Base-by-base conservation (phyloP, 1,140 invertebrate species). In the Drosophila teissieri region DNA sequence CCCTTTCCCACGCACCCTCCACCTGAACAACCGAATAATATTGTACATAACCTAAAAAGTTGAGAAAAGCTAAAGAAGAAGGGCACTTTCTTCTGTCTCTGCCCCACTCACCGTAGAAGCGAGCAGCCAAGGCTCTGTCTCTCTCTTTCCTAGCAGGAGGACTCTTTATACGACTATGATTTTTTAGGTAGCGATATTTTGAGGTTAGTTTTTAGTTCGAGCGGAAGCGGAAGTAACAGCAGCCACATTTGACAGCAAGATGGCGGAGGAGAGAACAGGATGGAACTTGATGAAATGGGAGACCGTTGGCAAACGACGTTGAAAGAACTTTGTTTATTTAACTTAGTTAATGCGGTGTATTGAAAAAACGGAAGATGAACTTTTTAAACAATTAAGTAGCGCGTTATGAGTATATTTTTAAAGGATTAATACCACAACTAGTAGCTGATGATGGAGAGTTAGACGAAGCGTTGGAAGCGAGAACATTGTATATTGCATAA, bases 371-470 rank as follows among this genome's bases (percentile, higher is more conserved):
- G 53, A 54, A 56, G 44, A 68, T 61, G 46, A 82, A 88, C 83
- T 86, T 86, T 86, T 86, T 77, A 89, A 86, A 86, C 56, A 76
- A 83, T 89, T 86, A 89, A 86, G 83, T 86, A 86, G 83, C 84
- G 83, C 83, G 83, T 88, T 86, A 88, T 86, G 65, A 67, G 74
- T 88, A 86, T 86, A 86, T 88, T 88, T 86, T 88, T 75, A 40
- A 77, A 69, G 36, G 78, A 67, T 54, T 62, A 63, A 72, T 60
- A 73, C 58, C 40, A 73, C 58, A 69, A 44, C 65, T 77, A 73
- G 62, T 73, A 60, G 67, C 60, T 75, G 51, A 76, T 58, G 36
- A 56, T 17, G 42, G 44, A 40, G 34, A 56, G 27, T 19, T 39
- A 44, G 42, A 48, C 34, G 36, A 44, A 72, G 15, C 56, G 49